phyloP scores from a whole-genome alignment of 2,797 vertebrate genomes.

The Lemur catta region DNA sequence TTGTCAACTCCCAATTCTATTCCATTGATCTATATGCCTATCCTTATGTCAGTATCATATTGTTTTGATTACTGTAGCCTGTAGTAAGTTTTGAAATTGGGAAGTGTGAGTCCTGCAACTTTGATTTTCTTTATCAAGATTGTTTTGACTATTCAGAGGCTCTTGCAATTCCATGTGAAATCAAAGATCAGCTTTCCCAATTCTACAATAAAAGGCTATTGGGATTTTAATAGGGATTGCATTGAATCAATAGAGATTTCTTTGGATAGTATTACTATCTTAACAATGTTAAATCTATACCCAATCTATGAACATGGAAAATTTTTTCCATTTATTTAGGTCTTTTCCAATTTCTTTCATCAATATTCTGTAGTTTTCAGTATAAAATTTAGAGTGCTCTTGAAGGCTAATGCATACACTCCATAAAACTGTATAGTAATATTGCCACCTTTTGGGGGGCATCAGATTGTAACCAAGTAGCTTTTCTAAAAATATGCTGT shows the following conservation, averaged over 20 bases:
- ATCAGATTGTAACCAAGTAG: constrained; percentile 19
- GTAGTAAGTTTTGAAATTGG: not conserved
- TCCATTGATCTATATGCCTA: not conserved
- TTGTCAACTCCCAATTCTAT: not conserved
- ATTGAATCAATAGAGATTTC: not conserved
- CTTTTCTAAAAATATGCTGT: not conserved
- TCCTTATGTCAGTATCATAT: not conserved
- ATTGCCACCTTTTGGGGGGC: not conserved
- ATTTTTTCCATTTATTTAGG: not conserved
- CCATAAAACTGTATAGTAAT: not conserved
- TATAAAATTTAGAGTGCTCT: not conserved
- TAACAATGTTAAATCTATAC: not conserved
- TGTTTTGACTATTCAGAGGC: not conserved
- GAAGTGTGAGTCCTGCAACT: not conserved
- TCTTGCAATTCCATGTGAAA: constrained; percentile 14
- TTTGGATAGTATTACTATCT: not conserved
- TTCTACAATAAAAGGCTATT: not conserved
- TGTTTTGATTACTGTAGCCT: not conserved
- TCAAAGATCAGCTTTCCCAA: not conserved
- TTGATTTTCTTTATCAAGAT: constrained; percentile 10
- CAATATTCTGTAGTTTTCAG: not conserved
- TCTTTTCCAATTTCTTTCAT: constrained; percentile 27
- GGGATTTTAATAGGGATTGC: not conserved
- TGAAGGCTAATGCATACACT: not conserved
- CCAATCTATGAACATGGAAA: not conserved